Base-by-base conservation (phyloP, 2,888 invertebrate genomes). In the Clanis bilineata region DNA sequence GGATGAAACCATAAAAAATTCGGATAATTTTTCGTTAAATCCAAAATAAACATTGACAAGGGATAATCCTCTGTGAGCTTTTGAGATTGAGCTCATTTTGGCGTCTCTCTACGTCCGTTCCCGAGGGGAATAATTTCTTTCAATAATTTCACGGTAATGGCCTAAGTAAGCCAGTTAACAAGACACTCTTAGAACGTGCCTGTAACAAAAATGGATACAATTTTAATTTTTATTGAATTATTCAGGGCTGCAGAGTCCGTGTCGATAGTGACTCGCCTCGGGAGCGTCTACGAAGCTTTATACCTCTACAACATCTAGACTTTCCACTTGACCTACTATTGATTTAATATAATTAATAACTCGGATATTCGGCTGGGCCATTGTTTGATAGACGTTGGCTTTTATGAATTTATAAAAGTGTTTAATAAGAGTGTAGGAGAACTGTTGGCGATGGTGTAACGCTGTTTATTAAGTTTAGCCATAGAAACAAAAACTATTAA, bases 161-260 rank as follows among this genome's bases (percentile, higher is more conserved):
- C 64, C 76, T 76, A 82, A 85, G 82, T 85, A 82, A 82, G 80
- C 77, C 82, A 79, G 84, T 84, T 85, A 84, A 81, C 82, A 80
- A 81, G 79, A 76, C 73, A 74, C 79, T 77, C 74, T 74, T 68
- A 68, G 75, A 73, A 65, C 76, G 70, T 69, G 67, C 51, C 51
- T 32, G 18, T 51, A 67, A 73, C 79, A 80, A 76, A 76, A 79
- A 74, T 74, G 74, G 71, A 75, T 73, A 74, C 74, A 74, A 72
- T 74, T 79, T 79, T 73, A 72, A 77, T 71, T 73, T 77, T 79
- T 72, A 80, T 79, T 82, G 74, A 79, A 79, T 82, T 76, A 81
- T 78, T 80, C 69, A 72, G 66, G 65, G 66, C 58, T 57, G 59
- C 15, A 25, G 55, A 59, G 54, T 36, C 32, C 25, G 51, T 2